These are phyloP conservation scores for Dasyurus viverrinus DNA, from an alignment of 2,113 vertebrate genomes.

Conservation along the genomic window DNA sequence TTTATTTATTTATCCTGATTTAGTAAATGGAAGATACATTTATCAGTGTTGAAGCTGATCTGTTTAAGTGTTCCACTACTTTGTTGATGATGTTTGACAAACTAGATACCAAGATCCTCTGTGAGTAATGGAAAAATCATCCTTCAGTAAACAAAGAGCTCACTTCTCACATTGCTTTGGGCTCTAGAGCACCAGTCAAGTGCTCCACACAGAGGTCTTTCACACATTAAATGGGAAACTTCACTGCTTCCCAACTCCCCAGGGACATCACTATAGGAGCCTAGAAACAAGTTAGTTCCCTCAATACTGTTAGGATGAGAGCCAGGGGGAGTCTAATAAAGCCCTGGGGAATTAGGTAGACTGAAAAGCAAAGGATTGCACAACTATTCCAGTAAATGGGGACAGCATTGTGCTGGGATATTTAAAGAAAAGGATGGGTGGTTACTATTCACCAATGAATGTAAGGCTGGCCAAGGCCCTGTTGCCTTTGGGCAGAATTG, in stretches of 20 bases:
- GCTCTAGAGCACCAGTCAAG: background rate
- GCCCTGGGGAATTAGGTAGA: background rate
- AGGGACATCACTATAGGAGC: background rate
- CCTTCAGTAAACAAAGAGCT: conserved; percentile 4
- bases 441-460: background rate
- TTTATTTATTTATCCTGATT: background rate
- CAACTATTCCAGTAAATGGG: background rate
- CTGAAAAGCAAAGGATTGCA: background rate
- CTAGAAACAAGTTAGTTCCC: background rate
- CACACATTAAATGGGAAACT: background rate
- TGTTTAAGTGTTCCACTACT: background rate
- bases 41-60: background rate
- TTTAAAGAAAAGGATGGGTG: background rate
- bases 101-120: background rate
- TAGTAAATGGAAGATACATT: background rate
- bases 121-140: conserved; percentile 1
- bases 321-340: background rate
- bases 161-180: background rate
- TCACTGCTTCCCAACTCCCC: background rate
- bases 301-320: background rate
- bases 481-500: background rate
- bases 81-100: background rate
- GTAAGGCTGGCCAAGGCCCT: background rate
- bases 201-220: background rate
- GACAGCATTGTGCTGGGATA: background rate